Evolutionary conservation across 2,113 vertebrate species (phyloP).

Genomic region (Xerus inauris): DNA sequence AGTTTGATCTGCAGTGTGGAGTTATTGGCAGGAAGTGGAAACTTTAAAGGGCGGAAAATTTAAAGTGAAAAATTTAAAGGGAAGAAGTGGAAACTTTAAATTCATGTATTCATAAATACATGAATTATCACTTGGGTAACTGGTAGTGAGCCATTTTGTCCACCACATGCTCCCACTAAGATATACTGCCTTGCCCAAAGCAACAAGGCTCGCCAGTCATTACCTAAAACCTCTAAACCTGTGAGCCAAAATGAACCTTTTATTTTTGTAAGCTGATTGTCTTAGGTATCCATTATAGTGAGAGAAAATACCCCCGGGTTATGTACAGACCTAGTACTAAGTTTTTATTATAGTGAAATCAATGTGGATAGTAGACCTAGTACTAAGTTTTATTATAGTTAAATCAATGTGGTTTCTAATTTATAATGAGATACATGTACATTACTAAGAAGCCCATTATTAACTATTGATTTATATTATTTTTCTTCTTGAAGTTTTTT

Average conservation of each 20-base stretch:
- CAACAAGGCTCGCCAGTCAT: not conserved
- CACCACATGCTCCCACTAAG: accelerated
- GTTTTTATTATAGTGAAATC: not conserved
- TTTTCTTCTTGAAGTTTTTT: slow-evolving; percentile 33
- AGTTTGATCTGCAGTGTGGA: not conserved
- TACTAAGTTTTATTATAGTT: not conserved
- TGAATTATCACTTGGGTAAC: too few species aligned
- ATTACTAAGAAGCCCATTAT: not conserved
- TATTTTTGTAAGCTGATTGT: not conserved
- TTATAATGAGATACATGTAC: not conserved
- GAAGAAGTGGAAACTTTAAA: too few species aligned
- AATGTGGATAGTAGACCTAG: not conserved
- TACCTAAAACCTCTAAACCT: not conserved
- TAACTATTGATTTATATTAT: not conserved
- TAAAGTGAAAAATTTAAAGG: too few species aligned
- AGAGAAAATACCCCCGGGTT: not conserved
- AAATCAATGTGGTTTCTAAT: not conserved
- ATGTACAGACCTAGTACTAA: not conserved
- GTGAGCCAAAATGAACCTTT: too few species aligned
- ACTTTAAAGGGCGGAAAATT: too few species aligned
- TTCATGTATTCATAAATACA: too few species aligned
- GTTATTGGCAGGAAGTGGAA: too few species aligned
- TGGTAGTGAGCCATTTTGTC: not conserved
- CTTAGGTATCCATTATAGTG: not conserved
- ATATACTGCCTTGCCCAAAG: not conserved